phyloP scores from a whole-genome alignment of 2,888 invertebrate genomes.

The Eupithecia exiguata region DNA sequence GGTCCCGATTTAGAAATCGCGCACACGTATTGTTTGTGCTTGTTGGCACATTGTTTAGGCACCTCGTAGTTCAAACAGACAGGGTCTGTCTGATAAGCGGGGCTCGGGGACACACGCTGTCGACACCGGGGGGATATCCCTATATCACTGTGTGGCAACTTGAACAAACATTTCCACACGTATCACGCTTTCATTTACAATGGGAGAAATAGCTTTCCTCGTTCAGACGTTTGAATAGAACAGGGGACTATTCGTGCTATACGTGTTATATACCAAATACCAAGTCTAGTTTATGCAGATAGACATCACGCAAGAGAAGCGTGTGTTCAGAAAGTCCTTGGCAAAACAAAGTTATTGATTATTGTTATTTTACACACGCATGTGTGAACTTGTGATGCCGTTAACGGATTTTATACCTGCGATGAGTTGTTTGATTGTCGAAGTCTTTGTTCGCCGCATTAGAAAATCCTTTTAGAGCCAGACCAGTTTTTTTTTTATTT shows the following conservation, averaged over 20 bases:
- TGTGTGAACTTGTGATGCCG: slow-evolving; percentile 34
- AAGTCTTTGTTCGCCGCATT: slow-evolving; percentile 34
- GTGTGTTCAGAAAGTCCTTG: slow-evolving; percentile 37
- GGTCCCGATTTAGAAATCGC: slow-evolving; percentile 55
- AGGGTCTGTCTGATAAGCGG: slow-evolving; percentile 64
- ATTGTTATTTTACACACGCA: slow-evolving; percentile 40
- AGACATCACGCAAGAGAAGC: slow-evolving; percentile 40
- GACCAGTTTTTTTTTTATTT: too few relatives aligned
- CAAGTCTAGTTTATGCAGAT: slow-evolving; percentile 10
- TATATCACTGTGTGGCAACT: slow-evolving; percentile 45
- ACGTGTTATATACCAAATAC: slow-evolving; percentile 10
- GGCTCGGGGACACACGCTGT: slow-evolving; percentile 52
- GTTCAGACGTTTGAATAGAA: slow-evolving; percentile 30
- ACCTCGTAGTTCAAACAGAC: slow-evolving; percentile 64
- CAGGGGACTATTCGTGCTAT: slow-evolving; percentile 11
- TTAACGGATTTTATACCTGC: slow-evolving; percentile 34
- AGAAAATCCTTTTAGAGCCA: slow-evolving; percentile 13
- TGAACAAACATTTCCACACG: slow-evolving; percentile 34
- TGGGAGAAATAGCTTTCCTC: slow-evolving; percentile 30
- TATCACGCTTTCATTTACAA: slow-evolving; percentile 26
- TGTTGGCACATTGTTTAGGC: slow-evolving; percentile 61
- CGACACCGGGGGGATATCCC: slow-evolving; percentile 48
- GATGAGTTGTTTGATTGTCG: slow-evolving; percentile 28
- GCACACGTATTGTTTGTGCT: slow-evolving; percentile 59
- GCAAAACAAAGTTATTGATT: slow-evolving; percentile 38